phyloP scores from a whole-genome alignment of 2,113 vertebrate species.

The Isichthys henryi region DNA sequence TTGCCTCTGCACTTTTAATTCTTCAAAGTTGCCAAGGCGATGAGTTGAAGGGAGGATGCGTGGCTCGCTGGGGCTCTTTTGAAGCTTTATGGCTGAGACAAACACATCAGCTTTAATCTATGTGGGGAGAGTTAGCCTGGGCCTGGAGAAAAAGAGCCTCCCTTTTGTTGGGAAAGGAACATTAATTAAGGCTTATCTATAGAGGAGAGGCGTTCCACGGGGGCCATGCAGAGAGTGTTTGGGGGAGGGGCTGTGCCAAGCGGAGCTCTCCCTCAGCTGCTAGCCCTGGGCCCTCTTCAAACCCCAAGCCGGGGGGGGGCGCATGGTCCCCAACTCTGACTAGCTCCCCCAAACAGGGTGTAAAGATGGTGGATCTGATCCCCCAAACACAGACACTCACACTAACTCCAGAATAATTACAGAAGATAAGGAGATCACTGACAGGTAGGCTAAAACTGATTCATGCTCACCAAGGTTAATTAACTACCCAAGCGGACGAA shows the following conservation, averaged over 20 bases:
- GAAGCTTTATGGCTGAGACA: slow-evolving; percentile 22
- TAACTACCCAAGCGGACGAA: not conserved
- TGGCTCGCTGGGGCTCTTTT: slow-evolving; percentile 6
- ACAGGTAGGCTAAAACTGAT: not conserved
- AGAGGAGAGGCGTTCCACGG: slow-evolving; percentile 14
- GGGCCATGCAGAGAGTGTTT: slow-evolving; percentile 12
- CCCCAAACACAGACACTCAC: slow-evolving; percentile 17
- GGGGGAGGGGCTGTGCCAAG: not conserved
- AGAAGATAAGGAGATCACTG: slow-evolving; percentile 11
- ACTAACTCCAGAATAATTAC: slow-evolving; percentile 29
- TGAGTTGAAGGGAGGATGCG: slow-evolving; percentile 52
- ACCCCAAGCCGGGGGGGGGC: not conserved
- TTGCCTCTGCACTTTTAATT: not conserved
- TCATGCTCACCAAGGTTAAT: slow-evolving; percentile 18
- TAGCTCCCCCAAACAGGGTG: not conserved
- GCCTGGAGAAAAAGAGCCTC: slow-evolving; percentile 11
- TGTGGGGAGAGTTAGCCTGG: slow-evolving; percentile 1
- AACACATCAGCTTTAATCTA: slow-evolving; percentile 22
- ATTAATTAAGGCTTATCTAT: slow-evolving; percentile 37
- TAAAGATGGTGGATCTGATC: not conserved
- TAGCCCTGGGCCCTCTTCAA: not conserved
- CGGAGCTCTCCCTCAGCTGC: not conserved
- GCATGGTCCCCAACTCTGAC: not conserved
- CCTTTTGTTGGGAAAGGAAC: slow-evolving; percentile 21
- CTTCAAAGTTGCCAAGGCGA: slow-evolving; percentile 34